Base-by-base conservation (phyloP, 2,888 invertebrate species). In the Oscheius sp. region DNA sequence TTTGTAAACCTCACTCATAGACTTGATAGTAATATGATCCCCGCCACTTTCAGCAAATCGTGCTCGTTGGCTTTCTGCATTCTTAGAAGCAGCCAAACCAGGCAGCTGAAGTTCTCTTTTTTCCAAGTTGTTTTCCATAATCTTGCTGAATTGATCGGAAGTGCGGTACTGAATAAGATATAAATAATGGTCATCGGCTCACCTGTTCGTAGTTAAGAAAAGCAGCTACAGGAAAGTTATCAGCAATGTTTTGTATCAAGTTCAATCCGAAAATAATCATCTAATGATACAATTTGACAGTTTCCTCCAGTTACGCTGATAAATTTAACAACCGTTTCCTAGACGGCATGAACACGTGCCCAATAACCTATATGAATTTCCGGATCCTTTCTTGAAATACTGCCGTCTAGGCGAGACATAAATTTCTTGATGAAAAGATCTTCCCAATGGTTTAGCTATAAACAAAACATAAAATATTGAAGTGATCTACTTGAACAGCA, bases 341-440 rank as follows among this genome's bases (percentile, higher is more conserved):
- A n/a, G n/a, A n/a, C n/a, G 47, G 66, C 72, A 28, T 72, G 69
- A 9, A 75, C 72, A 26, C 80, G 67, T 0, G 75, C 75, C 78
- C 92, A 98, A 88, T 98, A 98, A n/a, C 98, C 98, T 65, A 95
- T 91, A 88, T 95, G 95, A 82, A 98, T 98, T 89, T 98, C 98
- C 0, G 98, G 97, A 57, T 90, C 90, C 80, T 91, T 32, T 91
- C 74, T 63, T 28, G 62, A 28, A n/a, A n/a, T n/a, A n/a, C n/a
- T n/a, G 32, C 69, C 8, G 28, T 77, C 77, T 3, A 67, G 32
- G 54, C 32, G 71, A n/a, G 68, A 64, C 12, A 80, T 81, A 92
- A 94, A 88, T 90, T 86, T 91, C 14, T 91, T 89, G 82, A 98
- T 92, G 87, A 93, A 97, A 64, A 93, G 92, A 87, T 98, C 98